These are phyloP conservation scores for Pyrrhia umbra DNA, from an alignment of 2,888 invertebrate genomes.

Conservation along the genomic window DNA sequence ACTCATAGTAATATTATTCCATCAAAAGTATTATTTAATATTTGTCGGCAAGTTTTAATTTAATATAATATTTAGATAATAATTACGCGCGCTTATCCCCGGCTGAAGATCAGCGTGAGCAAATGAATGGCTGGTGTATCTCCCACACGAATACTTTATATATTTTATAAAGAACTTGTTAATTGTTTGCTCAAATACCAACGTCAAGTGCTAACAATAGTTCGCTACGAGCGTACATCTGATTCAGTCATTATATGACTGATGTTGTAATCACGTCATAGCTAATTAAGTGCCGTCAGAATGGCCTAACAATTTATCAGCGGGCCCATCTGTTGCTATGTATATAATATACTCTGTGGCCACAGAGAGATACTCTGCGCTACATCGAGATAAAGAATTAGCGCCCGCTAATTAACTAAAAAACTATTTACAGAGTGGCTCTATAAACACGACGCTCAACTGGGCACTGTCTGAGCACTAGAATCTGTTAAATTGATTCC, in stretches of 20 bases:
- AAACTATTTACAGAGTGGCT: conserved; percentile 34
- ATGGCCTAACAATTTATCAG: conserved; percentile 30
- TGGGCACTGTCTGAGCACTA: conserved; percentile 4
- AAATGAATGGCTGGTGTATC: conserved; percentile 27
- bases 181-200: conserved; percentile 18
- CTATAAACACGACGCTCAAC: conserved; percentile 20
- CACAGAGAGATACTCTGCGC: conserved; percentile 19
- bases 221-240: conserved; percentile 1
- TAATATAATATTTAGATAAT: conserved; percentile 38
- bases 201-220: conserved; percentile 15
- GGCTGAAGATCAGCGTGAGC: conserved; percentile 30
- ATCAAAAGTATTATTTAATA: conserved; percentile 24
- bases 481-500: conserved; percentile 39
- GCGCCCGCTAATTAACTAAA: conserved; percentile 50
- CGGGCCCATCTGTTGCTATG: conserved; percentile 34
- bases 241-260: conserved; percentile 2
- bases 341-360: conserved; percentile 21
- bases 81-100: conserved; percentile 25
- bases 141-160: conserved; percentile 3
- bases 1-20: too few relatives aligned
- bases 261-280: conserved; percentile 20
- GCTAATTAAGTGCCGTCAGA: conserved; percentile 30
- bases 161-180: not conserved
- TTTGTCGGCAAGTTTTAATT: conserved; percentile 23
- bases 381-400: conserved; percentile 47